Conservation (phyloP, 1,140 invertebrate species). For the Drosophila parvula region DNA sequence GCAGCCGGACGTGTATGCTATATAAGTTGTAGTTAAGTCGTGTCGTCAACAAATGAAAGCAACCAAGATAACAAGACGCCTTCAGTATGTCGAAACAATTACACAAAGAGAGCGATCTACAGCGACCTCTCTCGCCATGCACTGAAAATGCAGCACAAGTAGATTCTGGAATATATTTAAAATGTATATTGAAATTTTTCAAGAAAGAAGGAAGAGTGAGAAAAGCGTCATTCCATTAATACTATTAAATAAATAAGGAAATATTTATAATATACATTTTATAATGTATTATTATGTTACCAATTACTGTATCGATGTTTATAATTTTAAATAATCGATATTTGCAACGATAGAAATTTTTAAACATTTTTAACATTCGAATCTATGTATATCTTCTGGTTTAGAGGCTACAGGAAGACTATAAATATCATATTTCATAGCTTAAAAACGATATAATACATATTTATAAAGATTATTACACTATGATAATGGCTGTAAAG, state of each 20-base stretch:
- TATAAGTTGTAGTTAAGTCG: slow-evolving; percentile 42
- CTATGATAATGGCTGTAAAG: background rate
- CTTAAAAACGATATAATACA: too few relatives aligned
- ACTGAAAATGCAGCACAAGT: background rate
- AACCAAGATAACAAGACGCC: slow-evolving; percentile 43
- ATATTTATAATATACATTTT: too few relatives aligned
- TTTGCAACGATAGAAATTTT: background rate
- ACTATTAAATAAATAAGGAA: too few relatives aligned
- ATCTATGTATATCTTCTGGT: too few relatives aligned
- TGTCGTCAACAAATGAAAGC: slow-evolving; percentile 46
- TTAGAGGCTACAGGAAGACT: too few relatives aligned
- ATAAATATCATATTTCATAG: too few relatives aligned
- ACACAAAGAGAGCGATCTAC: slow-evolving; percentile 35
- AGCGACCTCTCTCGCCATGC: background rate
- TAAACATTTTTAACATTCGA: too few relatives aligned
- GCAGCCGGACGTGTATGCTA: slow-evolving; percentile 13
- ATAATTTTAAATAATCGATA: too few relatives aligned
- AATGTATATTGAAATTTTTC: too few relatives aligned
- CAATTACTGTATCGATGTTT: too few relatives aligned
- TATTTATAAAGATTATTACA: background rate
- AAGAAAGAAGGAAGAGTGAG: background rate
- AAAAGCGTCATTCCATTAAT: background rate
- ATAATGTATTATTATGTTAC: too few relatives aligned
- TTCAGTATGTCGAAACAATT: slow-evolving; percentile 45
- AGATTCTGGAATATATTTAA: background rate